Evolutionary conservation across 1,140 invertebrate species (phyloP).

Genomic region (Uloborus diversus): DNA sequence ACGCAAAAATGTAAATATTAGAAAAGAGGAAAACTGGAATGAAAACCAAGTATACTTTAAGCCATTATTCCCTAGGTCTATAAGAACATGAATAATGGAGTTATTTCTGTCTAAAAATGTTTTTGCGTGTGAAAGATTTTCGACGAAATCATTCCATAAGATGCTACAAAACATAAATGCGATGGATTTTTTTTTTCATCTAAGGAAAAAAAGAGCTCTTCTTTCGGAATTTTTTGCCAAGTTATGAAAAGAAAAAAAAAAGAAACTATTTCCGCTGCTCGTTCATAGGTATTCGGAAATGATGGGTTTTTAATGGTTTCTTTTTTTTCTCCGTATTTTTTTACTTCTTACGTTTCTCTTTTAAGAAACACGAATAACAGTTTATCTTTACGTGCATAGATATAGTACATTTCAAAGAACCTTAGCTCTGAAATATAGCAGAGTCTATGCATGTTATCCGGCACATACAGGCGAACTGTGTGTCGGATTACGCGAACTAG

Average conservation of each 20-base stretch:
- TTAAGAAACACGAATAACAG: too few relatives aligned
- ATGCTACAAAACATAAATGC: background rate
- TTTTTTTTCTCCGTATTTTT: too few relatives aligned
- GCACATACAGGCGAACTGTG: too few relatives aligned
- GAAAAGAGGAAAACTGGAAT: background rate
- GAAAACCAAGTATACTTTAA: too few relatives aligned
- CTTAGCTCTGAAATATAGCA: too few relatives aligned
- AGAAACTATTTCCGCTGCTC: conserved; percentile 32
- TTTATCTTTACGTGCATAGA: too few relatives aligned
- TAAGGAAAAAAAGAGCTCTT: background rate
- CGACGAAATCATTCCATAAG: background rate
- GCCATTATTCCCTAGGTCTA: too few relatives aligned
- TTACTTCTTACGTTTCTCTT: too few relatives aligned
- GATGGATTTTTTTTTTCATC: background rate
- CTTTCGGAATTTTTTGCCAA: background rate
- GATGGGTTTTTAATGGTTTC: conserved; percentile 28
- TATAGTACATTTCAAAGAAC: too few relatives aligned
- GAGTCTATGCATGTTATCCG: too few relatives aligned
- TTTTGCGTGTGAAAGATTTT: conserved; percentile 18
- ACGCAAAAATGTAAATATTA: background rate
- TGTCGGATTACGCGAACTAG: too few relatives aligned
- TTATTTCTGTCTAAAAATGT: conserved; percentile 36
- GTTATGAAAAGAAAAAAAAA: background rate
- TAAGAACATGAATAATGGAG: conserved; percentile 37
- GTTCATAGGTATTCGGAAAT: conserved; percentile 26